These are phyloP conservation scores for Tholera decimalis DNA, from an alignment of 2,888 invertebrate genomes.

Conservation along the genomic window DNA sequence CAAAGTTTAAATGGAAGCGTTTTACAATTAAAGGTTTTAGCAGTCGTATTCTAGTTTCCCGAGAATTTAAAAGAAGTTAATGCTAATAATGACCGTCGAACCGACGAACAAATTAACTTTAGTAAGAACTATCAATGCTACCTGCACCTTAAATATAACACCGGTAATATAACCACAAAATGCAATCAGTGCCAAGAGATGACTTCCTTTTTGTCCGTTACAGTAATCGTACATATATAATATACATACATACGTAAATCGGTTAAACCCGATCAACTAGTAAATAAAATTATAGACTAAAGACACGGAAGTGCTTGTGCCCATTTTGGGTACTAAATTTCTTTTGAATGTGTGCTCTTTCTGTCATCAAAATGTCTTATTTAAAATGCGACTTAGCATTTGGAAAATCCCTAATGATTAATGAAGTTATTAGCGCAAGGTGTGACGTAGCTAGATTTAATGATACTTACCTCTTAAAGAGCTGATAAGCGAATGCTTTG, in stretches of 20 bases:
- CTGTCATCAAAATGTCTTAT: background rate
- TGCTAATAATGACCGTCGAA: background rate
- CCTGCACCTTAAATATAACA: constrained; percentile 1
- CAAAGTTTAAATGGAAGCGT: background rate
- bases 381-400: background rate
- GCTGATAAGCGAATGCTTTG: constrained; percentile 60
- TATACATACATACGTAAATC: constrained; percentile 21
- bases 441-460: constrained; percentile 47
- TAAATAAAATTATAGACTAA: constrained; percentile 31
- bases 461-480: constrained; percentile 42
- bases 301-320: background rate
- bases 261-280: constrained; percentile 21
- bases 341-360: background rate
- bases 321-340: constrained; percentile 2
- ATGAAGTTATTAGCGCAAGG: constrained; percentile 25
- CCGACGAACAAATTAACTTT: too few relatives aligned
- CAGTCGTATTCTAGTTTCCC: background rate
- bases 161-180: constrained; percentile 22
- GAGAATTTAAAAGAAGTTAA: background rate
- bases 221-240: constrained; percentile 23
- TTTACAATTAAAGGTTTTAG: background rate
- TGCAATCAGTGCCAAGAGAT: constrained; percentile 15
- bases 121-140: constrained; percentile 2
- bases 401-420: constrained; percentile 31
- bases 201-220: constrained; percentile 34